Conservation (phyloP, 2,888 invertebrate species). For the Alloscopus bannaensis region DNA sequence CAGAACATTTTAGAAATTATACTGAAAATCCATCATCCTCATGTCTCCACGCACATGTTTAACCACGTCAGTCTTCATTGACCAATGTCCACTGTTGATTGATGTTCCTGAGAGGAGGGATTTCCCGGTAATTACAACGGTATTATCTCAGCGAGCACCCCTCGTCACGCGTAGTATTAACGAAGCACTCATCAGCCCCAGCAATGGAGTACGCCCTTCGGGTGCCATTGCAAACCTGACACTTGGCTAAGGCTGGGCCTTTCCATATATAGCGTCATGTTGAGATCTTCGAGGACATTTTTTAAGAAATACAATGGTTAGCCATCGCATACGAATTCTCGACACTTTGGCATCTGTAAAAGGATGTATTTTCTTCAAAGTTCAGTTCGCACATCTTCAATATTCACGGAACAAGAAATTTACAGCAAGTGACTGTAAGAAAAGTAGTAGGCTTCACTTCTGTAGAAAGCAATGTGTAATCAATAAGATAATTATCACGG, state of each 20-base stretch:
- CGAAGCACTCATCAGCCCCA: background rate
- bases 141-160: background rate
- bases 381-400: too few species aligned
- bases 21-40: background rate
- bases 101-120: background rate
- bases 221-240: background rate
- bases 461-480: too few species aligned
- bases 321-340: conserved; percentile 37
- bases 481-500: too few species aligned
- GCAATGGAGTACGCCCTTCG: background rate
- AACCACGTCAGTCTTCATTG: conserved; percentile 3
- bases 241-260: conserved; percentile 24
- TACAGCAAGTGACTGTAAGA: too few species aligned
- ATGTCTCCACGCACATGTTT: conserved; percentile 5
- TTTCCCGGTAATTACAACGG: background rate
- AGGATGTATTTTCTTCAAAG: too few species aligned
- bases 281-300: conserved; percentile 30
- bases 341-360: too few species aligned
- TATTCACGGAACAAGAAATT: too few species aligned
- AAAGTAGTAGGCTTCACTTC: too few species aligned
- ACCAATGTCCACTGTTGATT: background rate
- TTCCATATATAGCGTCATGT: conserved; percentile 33
- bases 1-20: conserved; percentile 6
- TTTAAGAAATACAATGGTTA: conserved; percentile 18
- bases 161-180: too few species aligned